Percentiles rank a stretch among this genome's conserved stretches.
These are phyloP conservation scores for Gonioctena quinquepunctata DNA, from an alignment of 1,140 invertebrate species.

Conservation along the genomic window DNA sequence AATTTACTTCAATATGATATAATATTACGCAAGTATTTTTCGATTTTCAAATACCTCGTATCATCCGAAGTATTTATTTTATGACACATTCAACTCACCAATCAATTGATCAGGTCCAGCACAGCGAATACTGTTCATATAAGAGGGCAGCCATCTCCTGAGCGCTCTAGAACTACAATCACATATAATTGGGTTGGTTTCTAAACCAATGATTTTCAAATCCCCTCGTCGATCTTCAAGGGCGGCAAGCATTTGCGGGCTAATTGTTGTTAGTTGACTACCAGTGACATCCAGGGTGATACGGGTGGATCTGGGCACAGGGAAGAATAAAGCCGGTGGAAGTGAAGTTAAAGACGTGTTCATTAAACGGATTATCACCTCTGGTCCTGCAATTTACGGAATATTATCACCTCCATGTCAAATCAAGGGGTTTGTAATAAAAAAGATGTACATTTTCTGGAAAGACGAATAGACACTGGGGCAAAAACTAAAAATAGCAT, in stretches of 20 bases:
- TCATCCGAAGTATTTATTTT: too few species aligned
- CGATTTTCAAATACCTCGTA: too few species aligned
- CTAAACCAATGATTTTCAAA: conserved; percentile 72
- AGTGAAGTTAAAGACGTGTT: conserved; percentile 79
- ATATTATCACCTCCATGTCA: too few species aligned
- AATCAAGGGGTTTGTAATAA: too few species aligned
- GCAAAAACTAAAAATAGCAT: too few species aligned
- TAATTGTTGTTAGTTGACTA: conserved; percentile 74
- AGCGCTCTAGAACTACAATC: conserved; percentile 82
- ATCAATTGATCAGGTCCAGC: conserved; percentile 68
- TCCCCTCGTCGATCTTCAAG: conserved; percentile 79
- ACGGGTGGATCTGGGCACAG: conserved; percentile 83
- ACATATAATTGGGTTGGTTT: conserved; percentile 79
- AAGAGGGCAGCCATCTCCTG: conserved; percentile 73
- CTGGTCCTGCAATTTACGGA: conserved; percentile 48
- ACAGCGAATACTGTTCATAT: conserved; percentile 67
- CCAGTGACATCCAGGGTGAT: conserved; percentile 78
- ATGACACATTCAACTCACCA: too few species aligned
- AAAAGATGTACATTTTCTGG: too few species aligned
- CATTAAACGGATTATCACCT: conserved; percentile 72
- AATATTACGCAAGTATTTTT: too few species aligned
- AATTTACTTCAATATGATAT: too few species aligned
- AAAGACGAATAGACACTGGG: too few species aligned
- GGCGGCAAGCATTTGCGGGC: conserved; percentile 75
- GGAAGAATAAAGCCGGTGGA: conserved; percentile 81